These are phyloP conservation scores for Machimus atricapillus DNA, from an alignment of 2,888 invertebrate genomes.

Conservation along the genomic window DNA sequence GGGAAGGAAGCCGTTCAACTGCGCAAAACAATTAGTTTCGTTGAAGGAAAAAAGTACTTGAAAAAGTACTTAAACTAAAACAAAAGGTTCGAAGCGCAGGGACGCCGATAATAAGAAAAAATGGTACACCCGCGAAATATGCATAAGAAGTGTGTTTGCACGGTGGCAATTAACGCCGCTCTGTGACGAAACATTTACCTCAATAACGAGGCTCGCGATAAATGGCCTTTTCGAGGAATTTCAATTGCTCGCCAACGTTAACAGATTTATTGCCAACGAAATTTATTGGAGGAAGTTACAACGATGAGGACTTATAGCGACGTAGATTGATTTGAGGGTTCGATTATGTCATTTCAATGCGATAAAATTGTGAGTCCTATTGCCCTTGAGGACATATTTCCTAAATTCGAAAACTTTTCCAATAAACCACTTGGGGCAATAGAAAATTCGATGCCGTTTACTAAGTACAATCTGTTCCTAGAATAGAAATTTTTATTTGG, in stretches of 20 bases:
- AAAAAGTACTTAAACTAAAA: not conserved
- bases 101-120: not conserved
- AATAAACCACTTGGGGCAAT: not conserved
- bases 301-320: not conserved
- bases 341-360: not conserved
- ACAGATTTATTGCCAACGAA: not conserved
- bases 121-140: not conserved
- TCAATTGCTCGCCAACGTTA: not conserved
- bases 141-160: not conserved
- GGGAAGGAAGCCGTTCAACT: not conserved
- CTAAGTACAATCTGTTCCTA: too few relatives aligned
- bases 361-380: not conserved
- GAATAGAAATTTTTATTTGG: too few relatives aligned
- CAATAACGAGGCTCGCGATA: not conserved
- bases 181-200: not conserved
- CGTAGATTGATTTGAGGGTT: not conserved
- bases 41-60: not conserved
- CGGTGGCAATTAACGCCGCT: not conserved
- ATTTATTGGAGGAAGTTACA: not conserved
- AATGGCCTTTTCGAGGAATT: not conserved
- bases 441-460: not conserved
- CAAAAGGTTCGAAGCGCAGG: not conserved
- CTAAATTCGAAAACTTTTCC: not conserved
- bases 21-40: slow-evolving; percentile 11
- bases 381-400: not conserved